Base-by-base conservation (phyloP, 2,888 invertebrate species). In the Listrodromus nycthemerus region DNA sequence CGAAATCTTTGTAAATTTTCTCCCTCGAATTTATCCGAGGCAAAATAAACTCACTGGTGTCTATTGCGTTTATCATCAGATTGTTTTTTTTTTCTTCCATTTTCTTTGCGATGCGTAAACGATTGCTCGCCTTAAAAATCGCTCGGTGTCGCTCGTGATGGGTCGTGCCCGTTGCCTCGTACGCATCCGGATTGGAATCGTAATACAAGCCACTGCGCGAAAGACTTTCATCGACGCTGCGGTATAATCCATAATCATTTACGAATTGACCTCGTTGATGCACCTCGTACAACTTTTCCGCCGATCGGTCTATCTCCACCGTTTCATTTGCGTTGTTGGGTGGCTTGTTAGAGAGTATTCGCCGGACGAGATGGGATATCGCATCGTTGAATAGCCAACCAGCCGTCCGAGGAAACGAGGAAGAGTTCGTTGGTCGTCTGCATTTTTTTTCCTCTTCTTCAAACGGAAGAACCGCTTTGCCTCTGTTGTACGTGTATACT, bases 401-500 rank as follows among this genome's bases (percentile, higher is more conserved):
- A 71, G 52, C 37, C 27, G 76, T 66, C 70, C 76, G 58, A 50
- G 80, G 45, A 75, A 80, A 73, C 76, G 76, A 76, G 83, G 76
- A 76, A 83, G 80, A 80, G 76, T 67, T 55, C 55, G 21, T 21
- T 55, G 13, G 21, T 55, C 55, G 55, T 21, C 73, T 37, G 41
- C 45, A 45, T 52, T n/a, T 58, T n/a, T 73, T 71, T 3, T 19
- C 19, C 4, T 24, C 55, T 55, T 21, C 55, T 67, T 45, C 63
- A 80, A 76, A 73, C 82, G 79, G 78, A 67, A 82, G 76, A 82
- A 76, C 76, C 80, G 80, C 76, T 80, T 55, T 80, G 83, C 80
- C 80, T 83, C 79, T 33, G 69, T 41, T 27, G 55, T 33, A 58
- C 66, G 10, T 80, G 67, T 73, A 7, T 63, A 21, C 27, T 66